These are phyloP conservation scores for Pachycephus smyrnensis DNA, from an alignment of 2,888 invertebrate species.

Conservation along the genomic window DNA sequence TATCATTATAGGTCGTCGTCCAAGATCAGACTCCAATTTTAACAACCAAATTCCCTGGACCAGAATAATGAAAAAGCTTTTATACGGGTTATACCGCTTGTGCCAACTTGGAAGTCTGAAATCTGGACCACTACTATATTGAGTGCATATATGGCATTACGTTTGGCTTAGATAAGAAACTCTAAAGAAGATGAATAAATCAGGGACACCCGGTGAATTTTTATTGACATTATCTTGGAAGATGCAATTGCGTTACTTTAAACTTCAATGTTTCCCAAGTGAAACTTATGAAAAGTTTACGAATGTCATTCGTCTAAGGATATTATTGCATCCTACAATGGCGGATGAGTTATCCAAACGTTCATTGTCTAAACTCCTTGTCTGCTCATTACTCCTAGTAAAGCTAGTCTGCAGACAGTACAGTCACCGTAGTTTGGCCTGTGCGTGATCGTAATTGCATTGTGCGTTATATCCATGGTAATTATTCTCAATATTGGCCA, in stretches of 20 bases:
- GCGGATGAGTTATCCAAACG: constrained; percentile 34
- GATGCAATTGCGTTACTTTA: neutral
- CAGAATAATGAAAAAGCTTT: neutral
- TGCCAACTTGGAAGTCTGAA: neutral
- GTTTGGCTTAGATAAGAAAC: too few relatives aligned
- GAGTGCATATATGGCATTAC: too few relatives aligned
- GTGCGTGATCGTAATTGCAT: constrained; percentile 25
- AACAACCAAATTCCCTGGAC: neutral
- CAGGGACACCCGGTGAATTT: neutral
- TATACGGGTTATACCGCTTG: neutral
- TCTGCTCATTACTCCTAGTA: constrained; percentile 40
- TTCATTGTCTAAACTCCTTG: constrained; percentile 37
- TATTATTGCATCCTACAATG: constrained; percentile 40
- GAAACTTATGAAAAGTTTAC: neutral
- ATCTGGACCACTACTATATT: neutral
- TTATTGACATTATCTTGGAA: neutral
- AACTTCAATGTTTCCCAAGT: neutral
- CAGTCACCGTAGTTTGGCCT: constrained; percentile 22
- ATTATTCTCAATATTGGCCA: constrained; percentile 32
- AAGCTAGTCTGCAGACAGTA: constrained; percentile 12
- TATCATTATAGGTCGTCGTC: neutral
- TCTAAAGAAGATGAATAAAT: neutral
- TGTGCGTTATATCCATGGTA: constrained; percentile 17
- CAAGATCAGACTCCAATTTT: neutral
- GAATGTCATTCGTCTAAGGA: constrained; percentile 28